Evolutionary conservation across 1,140 invertebrate species (phyloP).

Genomic region (Anagrus nilaparvatae): DNA sequence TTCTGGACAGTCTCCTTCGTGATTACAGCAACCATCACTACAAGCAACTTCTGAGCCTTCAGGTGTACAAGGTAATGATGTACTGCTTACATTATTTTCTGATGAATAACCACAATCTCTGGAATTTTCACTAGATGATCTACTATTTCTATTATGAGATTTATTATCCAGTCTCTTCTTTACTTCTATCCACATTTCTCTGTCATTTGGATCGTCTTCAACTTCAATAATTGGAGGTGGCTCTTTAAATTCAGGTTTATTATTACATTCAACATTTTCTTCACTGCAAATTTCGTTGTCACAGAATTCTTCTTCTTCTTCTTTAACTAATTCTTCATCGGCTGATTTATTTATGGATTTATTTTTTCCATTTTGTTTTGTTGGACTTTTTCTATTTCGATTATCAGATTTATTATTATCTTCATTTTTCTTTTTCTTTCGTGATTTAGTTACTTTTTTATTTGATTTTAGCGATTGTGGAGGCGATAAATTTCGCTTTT

Average conservation of each 20-base stretch:
- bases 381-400: too few relatives aligned
- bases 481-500: conserved; percentile 12
- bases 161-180: conserved; percentile 33
- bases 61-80: conserved; percentile 64
- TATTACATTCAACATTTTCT: neutral
- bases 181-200: conserved; percentile 34
- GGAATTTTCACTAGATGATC: conserved; percentile 52
- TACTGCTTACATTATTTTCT: conserved; percentile 62
- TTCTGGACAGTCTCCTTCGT: conserved; percentile 50
- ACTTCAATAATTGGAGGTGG: conserved; percentile 21
- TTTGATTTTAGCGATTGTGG: conserved; percentile 10
- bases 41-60: conserved; percentile 78
- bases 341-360: neutral
- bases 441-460: conserved; percentile 5
- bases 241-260: conserved; percentile 17
- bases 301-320: neutral
- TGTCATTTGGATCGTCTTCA: conserved; percentile 28
- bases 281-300: neutral
- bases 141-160: conserved; percentile 36
- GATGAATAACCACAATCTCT: conserved; percentile 79
- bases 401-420: conserved; percentile 15
- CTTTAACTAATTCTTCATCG: neutral
- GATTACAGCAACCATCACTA: conserved; percentile 72
- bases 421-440: conserved; percentile 9
- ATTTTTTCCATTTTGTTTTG: conserved; percentile 5